Evolutionary conservation across 2,113 vertebrate species (phyloP), one percentile per base, ranked within the genome.

Genomic region (Nothobranchius furzeri): DNA sequence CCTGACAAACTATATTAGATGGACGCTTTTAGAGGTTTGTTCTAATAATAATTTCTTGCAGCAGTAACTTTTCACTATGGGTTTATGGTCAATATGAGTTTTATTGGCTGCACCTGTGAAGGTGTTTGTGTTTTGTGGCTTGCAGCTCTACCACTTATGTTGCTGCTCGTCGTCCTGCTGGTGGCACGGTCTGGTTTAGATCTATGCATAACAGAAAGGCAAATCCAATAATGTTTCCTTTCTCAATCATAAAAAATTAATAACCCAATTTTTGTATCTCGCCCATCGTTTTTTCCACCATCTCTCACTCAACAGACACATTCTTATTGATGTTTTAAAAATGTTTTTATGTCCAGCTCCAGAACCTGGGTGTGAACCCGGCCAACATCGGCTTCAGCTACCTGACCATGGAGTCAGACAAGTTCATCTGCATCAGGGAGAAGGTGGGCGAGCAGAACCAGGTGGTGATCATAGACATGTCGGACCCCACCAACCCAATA

Each of bases 381-480:
- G 93, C 94, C 70, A 96, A 95, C 78, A 95, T 95, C 75, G 95
- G 95, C 64, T 97, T 97, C 90, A 98, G 94, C 87, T 96, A 95
- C n/a, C 88, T 97, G 65, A 98, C 95, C 54, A 95, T 97, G 95
- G 96, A 96, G 89, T 97, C 95, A 3, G 96, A 98, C 89, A 95
- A 95, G 74, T 98, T 95, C 90, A 96, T 96, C 87, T 96, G 96
- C 87, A 93, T 97, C 83, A 87, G 94, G 46, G 96, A 98, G 89
- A 96, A 96, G 75, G 94, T 96, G 50, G 95, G 95, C 1, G 95
- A 96, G 59, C 95, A 96, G 89, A 94, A 94, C 7, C 95, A 96
- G 78, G 95, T 97, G 57, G 94, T 96, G 64, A 96, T 97, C 37
- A 92, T 97, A 76, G 96, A 96, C 83, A 83, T 96, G 93, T 94